phyloP scores from a whole-genome alignment of 2,797 vertebrate genomes.

The Erpetoichthys calabaricus region DNA sequence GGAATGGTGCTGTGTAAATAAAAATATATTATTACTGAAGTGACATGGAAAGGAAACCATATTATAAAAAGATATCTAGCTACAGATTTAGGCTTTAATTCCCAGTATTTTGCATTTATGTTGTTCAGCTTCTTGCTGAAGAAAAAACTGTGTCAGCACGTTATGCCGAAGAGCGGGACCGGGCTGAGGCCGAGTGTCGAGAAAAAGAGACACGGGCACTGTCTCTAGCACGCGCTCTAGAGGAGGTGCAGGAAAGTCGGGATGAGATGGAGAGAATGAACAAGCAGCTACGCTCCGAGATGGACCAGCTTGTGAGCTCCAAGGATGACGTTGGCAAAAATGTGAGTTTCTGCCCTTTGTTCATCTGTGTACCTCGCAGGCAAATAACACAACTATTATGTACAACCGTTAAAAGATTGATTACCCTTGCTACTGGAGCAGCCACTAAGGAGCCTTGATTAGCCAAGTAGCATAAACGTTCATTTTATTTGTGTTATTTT shows the following conservation, averaged over 20 bases:
- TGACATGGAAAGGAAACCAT: neutral
- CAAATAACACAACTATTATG: too few species aligned
- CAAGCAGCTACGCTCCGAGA: constrained; percentile 68
- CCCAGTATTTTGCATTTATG: neutral
- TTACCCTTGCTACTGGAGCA: too few species aligned
- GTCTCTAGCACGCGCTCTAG: constrained; percentile 56
- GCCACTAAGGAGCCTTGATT: too few species aligned
- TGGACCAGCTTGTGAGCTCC: constrained; percentile 80
- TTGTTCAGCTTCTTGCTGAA: constrained; percentile 59
- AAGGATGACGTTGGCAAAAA: constrained; percentile 85
- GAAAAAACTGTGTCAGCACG: constrained; percentile 72
- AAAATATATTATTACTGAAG: neutral
- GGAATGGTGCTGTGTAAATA: neutral
- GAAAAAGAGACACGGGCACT: constrained; percentile 76
- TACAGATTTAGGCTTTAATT: neutral
- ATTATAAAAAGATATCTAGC: too few species aligned
- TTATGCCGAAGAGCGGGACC: constrained; percentile 67
- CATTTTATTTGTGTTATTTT: too few species aligned
- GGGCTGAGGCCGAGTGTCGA: constrained; percentile 70
- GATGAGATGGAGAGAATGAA: constrained; percentile 74
- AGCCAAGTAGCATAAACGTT: too few species aligned
- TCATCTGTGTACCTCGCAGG: neutral
- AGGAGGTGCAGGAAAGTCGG: constrained; percentile 63
- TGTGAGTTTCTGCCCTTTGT: constrained; percentile 33
- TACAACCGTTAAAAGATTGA: too few species aligned